Evolutionary conservation across 2,797 vertebrate species (phyloP), one percentile per base, ranked within the genome.

Genomic region (Coilia nasus): DNA sequence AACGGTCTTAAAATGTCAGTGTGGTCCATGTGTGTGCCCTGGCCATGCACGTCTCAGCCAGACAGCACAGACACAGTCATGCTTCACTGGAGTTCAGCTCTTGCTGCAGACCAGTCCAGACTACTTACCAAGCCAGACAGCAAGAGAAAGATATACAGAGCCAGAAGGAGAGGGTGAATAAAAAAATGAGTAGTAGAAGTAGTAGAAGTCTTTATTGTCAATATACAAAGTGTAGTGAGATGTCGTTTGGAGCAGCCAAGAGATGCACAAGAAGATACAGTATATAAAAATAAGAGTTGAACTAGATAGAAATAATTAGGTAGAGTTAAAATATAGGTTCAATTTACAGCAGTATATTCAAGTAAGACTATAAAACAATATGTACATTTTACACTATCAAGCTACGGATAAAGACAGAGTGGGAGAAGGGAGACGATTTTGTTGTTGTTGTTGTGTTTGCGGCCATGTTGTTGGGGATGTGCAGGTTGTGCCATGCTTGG

Each of bases 1-100:
- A 85, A 91, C 90, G 91, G 93, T 93, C 92, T 94, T 94, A 93
- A 94, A 59, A 95, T 93, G 94, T 93, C 92, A 84, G 25, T 83
- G 91, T 91, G 89, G 90, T 90, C 92, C 89, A n/a, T n/a, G 35
- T 41, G 85, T 89, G 91, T 92, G 93, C 89, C 89, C 89, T 64
- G 60, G 90, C 88, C 86, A 56, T 83, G 2, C 86, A 56, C 83
- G 2, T 41, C 35, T 41, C 35, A 89, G 90, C 91, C 86, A 85
- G 92, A 89, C 88, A 90, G 93, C 92, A 93, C 94, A 89, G 88
- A 87, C 89, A 88, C 89, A 83, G 85, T 85, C 83, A 87, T 85
- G 88, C 88, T 85, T 82, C 82, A 87, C 85, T 87, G 83, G 85
- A 85, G 83, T n/a, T 28, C 57, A 50, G 60, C 17, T 81, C 64